phyloP scores from a whole-genome alignment of 1,140 invertebrate genomes.

The Armadillidium nasatum region DNA sequence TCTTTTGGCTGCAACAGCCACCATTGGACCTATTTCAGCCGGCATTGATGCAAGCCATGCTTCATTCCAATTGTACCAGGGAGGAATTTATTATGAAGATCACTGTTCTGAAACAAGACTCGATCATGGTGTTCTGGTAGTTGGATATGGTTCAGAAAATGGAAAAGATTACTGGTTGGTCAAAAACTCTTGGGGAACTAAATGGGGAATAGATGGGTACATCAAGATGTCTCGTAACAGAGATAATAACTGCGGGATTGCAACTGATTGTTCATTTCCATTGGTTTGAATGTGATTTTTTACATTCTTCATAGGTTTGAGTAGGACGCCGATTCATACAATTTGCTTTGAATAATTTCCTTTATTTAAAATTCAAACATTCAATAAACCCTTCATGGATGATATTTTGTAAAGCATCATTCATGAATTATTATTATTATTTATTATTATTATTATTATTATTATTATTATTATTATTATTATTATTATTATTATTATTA shows the following conservation, averaged over 20 bases:
- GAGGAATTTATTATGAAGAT: too few species aligned
- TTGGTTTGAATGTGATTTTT: slow-evolving; percentile 62
- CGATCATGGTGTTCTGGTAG: slow-evolving; percentile 52
- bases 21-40: slow-evolving; percentile 70
- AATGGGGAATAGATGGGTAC: slow-evolving; percentile 58
- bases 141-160: slow-evolving; percentile 48
- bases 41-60: slow-evolving; percentile 86
- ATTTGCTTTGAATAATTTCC: too few species aligned
- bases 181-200: slow-evolving; percentile 53
- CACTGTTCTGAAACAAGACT: slow-evolving; percentile 54
- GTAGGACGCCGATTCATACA: too few species aligned
- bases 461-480: too few species aligned
- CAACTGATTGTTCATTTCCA: slow-evolving; percentile 41
- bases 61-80: slow-evolving; percentile 71
- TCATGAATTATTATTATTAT: too few species aligned
- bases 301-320: too few species aligned
- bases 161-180: slow-evolving; percentile 58
- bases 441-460: too few species aligned
- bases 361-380: too few species aligned
- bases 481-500: too few species aligned
- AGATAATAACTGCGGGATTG: slow-evolving; percentile 49
- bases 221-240: slow-evolving; percentile 56
- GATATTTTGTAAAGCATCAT: too few species aligned
- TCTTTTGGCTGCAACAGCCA: slow-evolving; percentile 74
- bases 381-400: too few species aligned